Percentiles rank a stretch among this genome's conserved stretches.
These are phyloP conservation scores for Lasaia peninsularis DNA, from an alignment of 1,140 invertebrate genomes.

Conservation along the genomic window DNA sequence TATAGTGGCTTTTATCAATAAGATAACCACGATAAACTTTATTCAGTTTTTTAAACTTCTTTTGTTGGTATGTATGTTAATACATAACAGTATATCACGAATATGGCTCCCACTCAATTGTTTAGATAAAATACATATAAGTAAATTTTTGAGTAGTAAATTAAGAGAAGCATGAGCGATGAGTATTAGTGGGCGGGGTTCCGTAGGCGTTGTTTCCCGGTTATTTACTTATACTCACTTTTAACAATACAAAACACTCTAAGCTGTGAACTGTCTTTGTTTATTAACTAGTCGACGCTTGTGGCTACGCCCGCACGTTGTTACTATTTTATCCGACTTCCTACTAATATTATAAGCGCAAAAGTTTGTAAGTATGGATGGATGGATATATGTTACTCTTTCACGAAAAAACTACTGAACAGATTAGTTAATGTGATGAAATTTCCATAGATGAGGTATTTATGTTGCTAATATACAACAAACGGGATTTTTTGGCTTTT, in stretches of 20 bases:
- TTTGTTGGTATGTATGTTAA: constrained; percentile 4
- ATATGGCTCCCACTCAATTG: constrained; percentile 29
- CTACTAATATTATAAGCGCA: too few relatives aligned
- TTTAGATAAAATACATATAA: constrained; percentile 37
- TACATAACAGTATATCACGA: constrained; percentile 18
- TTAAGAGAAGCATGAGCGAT: constrained; percentile 14
- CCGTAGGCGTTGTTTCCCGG: neutral
- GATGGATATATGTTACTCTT: too few relatives aligned
- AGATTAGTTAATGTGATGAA: too few relatives aligned
- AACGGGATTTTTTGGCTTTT: neutral
- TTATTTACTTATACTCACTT: neutral
- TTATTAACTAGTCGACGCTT: too few relatives aligned
- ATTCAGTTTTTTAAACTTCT: constrained; percentile 3
- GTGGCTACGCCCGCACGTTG: too few relatives aligned
- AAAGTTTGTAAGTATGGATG: too few relatives aligned
- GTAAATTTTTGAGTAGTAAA: constrained; percentile 37
- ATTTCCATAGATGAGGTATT: too few relatives aligned
- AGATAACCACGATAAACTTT: constrained; percentile 1
- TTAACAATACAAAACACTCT: neutral
- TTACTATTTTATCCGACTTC: too few relatives aligned
- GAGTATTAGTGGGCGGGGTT: neutral
- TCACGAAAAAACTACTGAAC: too few relatives aligned
- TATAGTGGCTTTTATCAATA: neutral
- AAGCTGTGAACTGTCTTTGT: too few relatives aligned
- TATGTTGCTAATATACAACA: too few relatives aligned